phyloP scores from a whole-genome alignment of 2,888 invertebrate species.

The Calameuta pallipes region DNA sequence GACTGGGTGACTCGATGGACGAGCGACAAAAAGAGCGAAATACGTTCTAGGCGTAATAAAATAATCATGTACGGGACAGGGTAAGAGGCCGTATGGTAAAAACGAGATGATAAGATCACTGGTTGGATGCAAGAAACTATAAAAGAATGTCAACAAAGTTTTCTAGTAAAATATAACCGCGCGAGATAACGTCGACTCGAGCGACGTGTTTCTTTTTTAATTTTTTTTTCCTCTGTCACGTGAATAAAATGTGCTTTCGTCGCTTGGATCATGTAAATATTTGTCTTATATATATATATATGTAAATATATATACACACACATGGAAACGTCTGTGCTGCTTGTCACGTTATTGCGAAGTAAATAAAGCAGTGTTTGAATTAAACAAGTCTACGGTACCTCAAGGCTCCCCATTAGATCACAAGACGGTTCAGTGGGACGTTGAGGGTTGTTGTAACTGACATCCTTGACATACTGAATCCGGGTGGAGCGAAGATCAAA shows the following conservation, averaged over 20 bases:
- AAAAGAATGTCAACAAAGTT: background rate
- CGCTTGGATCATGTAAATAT: background rate
- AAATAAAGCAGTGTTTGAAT: background rate
- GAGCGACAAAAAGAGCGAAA: background rate
- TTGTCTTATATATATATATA: background rate
- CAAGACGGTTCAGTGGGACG: background rate
- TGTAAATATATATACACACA: too few relatives aligned
- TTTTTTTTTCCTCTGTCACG: background rate
- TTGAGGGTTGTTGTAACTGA: background rate
- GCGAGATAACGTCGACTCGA: background rate
- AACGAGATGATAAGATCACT: background rate
- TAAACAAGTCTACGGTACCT: background rate
- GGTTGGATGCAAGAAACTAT: background rate
- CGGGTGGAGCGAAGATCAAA: background rate
- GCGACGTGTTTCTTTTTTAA: background rate
- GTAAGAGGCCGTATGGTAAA: background rate
- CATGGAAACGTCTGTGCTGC: background rate
- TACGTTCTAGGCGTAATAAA: background rate
- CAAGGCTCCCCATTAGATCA: background rate
- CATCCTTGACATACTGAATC: background rate
- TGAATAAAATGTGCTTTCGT: background rate
- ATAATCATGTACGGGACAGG: background rate
- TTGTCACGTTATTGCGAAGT: background rate
- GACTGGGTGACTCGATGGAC: constrained; percentile 9
- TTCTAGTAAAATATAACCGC: background rate